These are phyloP conservation scores for Drosophila infuscata DNA, from an alignment of 2,888 invertebrate genomes.

Conservation along the genomic window DNA sequence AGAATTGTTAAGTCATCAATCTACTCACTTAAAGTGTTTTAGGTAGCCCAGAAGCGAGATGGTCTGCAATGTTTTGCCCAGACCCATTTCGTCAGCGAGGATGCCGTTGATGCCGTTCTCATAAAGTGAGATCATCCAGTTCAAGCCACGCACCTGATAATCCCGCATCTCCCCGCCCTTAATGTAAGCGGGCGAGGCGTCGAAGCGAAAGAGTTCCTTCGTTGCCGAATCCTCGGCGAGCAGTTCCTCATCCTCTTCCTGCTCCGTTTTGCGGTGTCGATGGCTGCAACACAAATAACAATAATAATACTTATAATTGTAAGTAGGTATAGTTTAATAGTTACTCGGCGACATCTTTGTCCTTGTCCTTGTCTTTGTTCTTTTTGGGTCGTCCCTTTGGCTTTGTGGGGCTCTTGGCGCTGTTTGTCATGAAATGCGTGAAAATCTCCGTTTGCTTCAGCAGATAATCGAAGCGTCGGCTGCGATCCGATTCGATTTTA, in stretches of 20 bases:
- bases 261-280: conserved; percentile 98
- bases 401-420: conserved; percentile 92
- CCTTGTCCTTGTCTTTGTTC: conserved; percentile 78
- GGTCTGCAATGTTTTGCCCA: conserved; percentile 99
- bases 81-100: conserved; percentile 99
- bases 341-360: conserved; percentile 71
- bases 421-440: conserved; percentile 97
- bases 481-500: conserved; percentile 94
- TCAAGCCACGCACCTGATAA: conserved; percentile 98
- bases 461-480: conserved; percentile 97
- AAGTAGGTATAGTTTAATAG: conserved; percentile 13
- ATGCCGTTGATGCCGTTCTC: conserved; percentile 99
- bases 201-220: conserved; percentile 94
- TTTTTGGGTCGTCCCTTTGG: conserved; percentile 95
- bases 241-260: conserved; percentile 99
- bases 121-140: conserved; percentile 99
- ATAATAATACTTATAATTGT: background rate
- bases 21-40: conserved; percentile 91
- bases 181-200: conserved; percentile 95
- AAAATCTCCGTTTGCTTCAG: conserved; percentile 99
- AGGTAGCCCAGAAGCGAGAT: conserved; percentile 98
- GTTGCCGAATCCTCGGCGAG: conserved; percentile 95
- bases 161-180: conserved; percentile 98
- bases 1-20: background rate
- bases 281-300: conserved; percentile 87